Evolutionary conservation across 2,797 vertebrate genomes (phyloP).

Genomic region (Pseudocheirus occidentalis): DNA sequence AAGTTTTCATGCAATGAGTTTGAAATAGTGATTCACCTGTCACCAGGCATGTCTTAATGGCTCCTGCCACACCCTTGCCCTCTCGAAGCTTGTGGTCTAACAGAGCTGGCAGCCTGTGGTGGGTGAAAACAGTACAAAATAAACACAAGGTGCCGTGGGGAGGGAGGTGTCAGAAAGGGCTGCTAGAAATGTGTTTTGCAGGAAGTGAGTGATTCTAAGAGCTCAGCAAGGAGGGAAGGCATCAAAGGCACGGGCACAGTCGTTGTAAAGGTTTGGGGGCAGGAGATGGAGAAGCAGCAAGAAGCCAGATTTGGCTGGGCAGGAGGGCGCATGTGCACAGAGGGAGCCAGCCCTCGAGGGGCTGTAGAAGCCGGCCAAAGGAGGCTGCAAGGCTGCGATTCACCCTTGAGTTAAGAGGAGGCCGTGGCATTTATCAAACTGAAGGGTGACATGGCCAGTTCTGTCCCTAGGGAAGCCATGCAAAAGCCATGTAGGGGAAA

Average conservation of each 20-base stretch:
- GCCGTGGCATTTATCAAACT: too few relatives aligned
- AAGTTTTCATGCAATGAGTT: background rate
- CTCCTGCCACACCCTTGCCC: background rate
- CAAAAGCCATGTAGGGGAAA: accelerated
- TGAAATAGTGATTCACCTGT: background rate
- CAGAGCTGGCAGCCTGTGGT: background rate
- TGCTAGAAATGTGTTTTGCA: background rate
- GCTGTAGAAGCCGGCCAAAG: background rate
- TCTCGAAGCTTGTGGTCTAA: background rate
- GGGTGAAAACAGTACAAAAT: background rate
- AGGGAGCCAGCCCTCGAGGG: too few relatives aligned
- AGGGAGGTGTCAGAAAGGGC: background rate
- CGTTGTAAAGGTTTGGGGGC: background rate
- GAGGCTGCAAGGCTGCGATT: background rate
- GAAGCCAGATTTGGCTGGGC: background rate
- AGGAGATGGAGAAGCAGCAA: background rate
- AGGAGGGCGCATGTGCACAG: too few relatives aligned
- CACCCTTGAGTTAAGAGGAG: background rate
- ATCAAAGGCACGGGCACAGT: too few relatives aligned
- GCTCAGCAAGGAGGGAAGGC: background rate
- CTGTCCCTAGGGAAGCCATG: background rate
- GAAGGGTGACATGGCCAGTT: too few relatives aligned
- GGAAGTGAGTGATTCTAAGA: background rate
- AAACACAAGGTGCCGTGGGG: too few relatives aligned
- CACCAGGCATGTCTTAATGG: accelerated